Conservation (phyloP, 1,140 invertebrate genomes). For the Hylaeus volcanicus region DNA sequence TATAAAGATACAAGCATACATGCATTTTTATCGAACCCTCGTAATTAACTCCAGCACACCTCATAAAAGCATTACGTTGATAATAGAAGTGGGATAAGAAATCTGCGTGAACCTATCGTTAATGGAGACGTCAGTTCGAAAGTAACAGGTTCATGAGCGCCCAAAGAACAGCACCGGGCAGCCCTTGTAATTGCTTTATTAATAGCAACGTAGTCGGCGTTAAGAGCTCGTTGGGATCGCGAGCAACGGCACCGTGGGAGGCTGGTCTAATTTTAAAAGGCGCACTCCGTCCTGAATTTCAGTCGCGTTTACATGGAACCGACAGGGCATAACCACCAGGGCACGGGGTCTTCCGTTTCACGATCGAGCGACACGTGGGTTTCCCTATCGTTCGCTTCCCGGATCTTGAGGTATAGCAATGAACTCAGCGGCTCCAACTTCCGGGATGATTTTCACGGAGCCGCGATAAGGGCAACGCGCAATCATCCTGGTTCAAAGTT, state of each 20-base stretch:
- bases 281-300: slow-evolving; percentile 37
- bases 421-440: slow-evolving; percentile 21
- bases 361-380: not conserved
- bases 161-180: slow-evolving; percentile 44
- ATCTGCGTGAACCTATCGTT: not conserved
- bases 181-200: slow-evolving; percentile 68
- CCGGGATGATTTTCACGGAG: slow-evolving; percentile 48
- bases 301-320: not conserved
- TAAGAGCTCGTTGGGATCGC: slow-evolving; percentile 50
- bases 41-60: too few species aligned
- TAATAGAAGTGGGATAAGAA: too few species aligned
- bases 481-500: slow-evolving; percentile 25
- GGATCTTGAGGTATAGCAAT: slow-evolving; percentile 50
- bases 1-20: too few species aligned
- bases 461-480: slow-evolving; percentile 44
- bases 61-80: too few species aligned
- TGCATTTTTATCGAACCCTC: too few species aligned
- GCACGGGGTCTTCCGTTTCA: slow-evolving; percentile 18
- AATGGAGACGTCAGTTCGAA: slow-evolving; percentile 35
- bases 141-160: slow-evolving; percentile 43
- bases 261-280: slow-evolving; percentile 60
- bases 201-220: slow-evolving; percentile 49
- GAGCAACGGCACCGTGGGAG: slow-evolving; percentile 49
- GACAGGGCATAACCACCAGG: not conserved
- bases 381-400: slow-evolving; percentile 56